A percentile compares a stretch with the other conserved stretches of the same genome.
Evolutionary conservation across 2,113 vertebrate genomes (phyloP).

Genomic region (Alligator mississippiensis): DNA sequence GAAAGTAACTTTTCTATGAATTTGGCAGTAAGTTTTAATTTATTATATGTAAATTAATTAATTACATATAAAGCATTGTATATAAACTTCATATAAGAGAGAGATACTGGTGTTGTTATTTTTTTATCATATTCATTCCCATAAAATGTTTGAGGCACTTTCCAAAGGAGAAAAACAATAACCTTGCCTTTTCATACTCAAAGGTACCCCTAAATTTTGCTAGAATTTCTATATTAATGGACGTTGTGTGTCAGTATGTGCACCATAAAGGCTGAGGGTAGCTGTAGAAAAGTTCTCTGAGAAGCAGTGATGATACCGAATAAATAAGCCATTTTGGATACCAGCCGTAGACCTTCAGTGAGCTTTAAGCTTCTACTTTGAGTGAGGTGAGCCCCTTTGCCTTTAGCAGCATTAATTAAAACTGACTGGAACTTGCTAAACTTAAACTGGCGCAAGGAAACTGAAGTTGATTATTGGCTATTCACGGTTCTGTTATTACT

Average conservation of each 20-base stretch:
- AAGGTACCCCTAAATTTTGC: not conserved
- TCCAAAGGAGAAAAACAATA: not conserved
- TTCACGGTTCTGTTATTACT: not conserved
- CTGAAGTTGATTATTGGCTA: not conserved
- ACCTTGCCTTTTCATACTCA: rapidly evolving
- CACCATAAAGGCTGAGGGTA: not conserved
- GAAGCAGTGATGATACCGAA: not conserved
- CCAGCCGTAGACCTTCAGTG: not conserved
- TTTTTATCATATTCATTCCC: not conserved
- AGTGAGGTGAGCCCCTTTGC: not conserved
- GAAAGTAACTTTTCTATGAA: not conserved
- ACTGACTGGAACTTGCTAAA: not conserved
- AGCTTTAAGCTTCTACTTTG: not conserved
- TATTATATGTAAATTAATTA: not conserved
- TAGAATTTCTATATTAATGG: not conserved
- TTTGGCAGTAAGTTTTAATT: not conserved
- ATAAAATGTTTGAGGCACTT: not conserved
- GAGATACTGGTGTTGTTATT: not conserved
- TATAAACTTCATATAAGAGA: too few relatives aligned
- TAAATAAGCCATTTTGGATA: not conserved
- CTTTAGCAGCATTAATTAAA: not conserved
- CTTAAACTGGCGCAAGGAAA: not conserved
- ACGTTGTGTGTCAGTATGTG: not conserved
- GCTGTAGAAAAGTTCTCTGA: not conserved
- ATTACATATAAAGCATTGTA: too few relatives aligned